Conservation (phyloP, 2,888 invertebrate species). For the Lasioglossum oenotherae region DNA sequence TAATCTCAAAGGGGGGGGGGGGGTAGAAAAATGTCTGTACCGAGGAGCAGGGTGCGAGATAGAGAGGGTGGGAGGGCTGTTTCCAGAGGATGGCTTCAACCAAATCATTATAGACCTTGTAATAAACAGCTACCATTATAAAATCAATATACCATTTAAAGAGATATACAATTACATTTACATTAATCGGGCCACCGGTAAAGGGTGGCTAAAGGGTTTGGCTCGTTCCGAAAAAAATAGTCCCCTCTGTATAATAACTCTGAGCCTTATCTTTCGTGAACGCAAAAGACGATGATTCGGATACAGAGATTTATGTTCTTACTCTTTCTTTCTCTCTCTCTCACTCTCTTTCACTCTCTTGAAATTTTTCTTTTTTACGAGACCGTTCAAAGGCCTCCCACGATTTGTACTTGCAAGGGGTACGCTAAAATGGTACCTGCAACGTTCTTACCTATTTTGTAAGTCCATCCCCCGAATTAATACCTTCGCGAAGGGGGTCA, state of each 20-base stretch:
- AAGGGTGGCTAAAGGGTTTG: constrained; percentile 35
- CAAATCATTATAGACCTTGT: constrained; percentile 52
- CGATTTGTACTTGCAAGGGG: constrained; percentile 26
- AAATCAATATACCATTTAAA: constrained; percentile 64
- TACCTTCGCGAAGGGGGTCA: not conserved
- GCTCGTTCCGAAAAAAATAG: constrained; percentile 17
- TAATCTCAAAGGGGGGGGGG: constrained; percentile 77
- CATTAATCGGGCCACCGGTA: constrained; percentile 59
- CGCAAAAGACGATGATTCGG: constrained; percentile 1
- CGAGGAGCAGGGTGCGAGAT: constrained; percentile 31
- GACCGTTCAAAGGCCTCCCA: constrained; percentile 50
- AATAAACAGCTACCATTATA: constrained; percentile 70
- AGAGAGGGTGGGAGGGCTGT: not conserved
- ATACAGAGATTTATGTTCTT: constrained; percentile 2
- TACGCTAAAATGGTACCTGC: not conserved
- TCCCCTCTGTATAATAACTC: not conserved
- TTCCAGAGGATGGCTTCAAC: constrained; percentile 50
- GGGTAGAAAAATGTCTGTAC: constrained; percentile 27
- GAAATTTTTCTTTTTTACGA: not conserved
- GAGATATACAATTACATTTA: constrained; percentile 65
- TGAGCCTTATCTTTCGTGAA: constrained; percentile 27
- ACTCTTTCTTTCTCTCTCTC: not conserved
- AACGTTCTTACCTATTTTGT: not conserved
- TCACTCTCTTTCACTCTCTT: not conserved
- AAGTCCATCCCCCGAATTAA: constrained; percentile 17